Evolutionary conservation across 2,113 vertebrate species (phyloP), one percentile per base, ranked within the genome.

Genomic region (Microcebus tavaratra): DNA sequence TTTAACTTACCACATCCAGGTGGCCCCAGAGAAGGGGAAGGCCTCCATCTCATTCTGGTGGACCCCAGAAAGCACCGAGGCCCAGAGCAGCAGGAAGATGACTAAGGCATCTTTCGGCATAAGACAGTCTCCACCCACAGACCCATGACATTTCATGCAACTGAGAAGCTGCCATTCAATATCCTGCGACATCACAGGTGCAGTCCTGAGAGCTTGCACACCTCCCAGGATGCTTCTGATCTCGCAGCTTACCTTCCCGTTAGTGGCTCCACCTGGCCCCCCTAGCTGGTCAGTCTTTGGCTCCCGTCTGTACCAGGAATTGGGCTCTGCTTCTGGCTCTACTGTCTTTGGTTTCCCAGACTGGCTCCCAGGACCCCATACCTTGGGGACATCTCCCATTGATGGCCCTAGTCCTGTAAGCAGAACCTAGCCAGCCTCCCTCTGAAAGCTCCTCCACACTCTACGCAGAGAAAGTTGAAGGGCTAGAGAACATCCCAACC

Each of bases 161-260:
- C 11, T 0, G 3, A 23, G 42, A 50, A 55, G 65, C 72, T 12
- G 76, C 20, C 27, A 45, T 53, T 36, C 2, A 2, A 13, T 3
- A 21, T 45, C 34, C 29, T 36, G 57, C 27, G 9, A 18, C 3
- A 0, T 3, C 9, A 15, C 20, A 81, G 59, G 36, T 57, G 39
- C 48, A 9, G 42, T 9, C 39, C 80, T 29, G 27, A 68, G 65
- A 57, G 67, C 21, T 3, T 1, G 11, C 31, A 84, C 25, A 1
- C 34, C 10, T 70, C 42, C 73, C 5, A 11, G 0, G 27, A 4
- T 1, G 67, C 53, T 79, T 27, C 90, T 9, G 11, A 31, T 3
- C 80, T 68, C 5, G 14, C 14, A 0, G 4, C 23, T 67, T 39
- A 6, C 67, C 8, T 36, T 11, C 48, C 17, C 1, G 0, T 0